Evolutionary conservation across 2,888 invertebrate genomes (phyloP).

Genomic region (Icerya purchasi): DNA sequence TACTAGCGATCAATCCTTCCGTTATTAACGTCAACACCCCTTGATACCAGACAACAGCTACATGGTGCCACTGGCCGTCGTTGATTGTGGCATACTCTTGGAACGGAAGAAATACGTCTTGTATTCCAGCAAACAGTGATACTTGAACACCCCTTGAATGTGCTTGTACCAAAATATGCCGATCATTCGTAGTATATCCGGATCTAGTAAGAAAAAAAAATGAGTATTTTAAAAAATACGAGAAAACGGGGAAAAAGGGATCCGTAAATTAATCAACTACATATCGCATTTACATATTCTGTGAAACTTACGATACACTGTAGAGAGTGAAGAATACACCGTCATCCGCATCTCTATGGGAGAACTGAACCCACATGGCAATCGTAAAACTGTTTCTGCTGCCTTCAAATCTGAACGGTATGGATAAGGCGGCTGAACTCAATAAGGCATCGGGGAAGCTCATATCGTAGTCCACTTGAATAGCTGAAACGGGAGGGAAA

Average conservation of each 20-base stretch:
- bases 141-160: conserved; percentile 85
- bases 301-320: conserved; percentile 47
- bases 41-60: conserved; percentile 87
- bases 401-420: conserved; percentile 62
- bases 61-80: conserved; percentile 91
- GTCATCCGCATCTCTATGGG: conserved; percentile 69
- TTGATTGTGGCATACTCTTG: conserved; percentile 81
- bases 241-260: no score
- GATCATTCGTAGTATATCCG: conserved; percentile 50
- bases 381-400: conserved; percentile 61
- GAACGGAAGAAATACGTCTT: conserved; percentile 75
- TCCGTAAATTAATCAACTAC: no score
- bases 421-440: conserved; percentile 76
- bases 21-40: conserved; percentile 76
- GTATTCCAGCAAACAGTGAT: conserved; percentile 65
- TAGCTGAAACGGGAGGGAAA: conserved; percentile 38
- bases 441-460: conserved; percentile 80
- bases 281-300: not conserved
- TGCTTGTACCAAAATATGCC: conserved; percentile 68
- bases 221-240: not conserved
- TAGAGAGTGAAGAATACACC: conserved; percentile 88
- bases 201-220: conserved; percentile 32
- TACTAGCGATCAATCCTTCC: conserved; percentile 87
- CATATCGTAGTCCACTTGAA: conserved; percentile 92
- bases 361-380: conserved; percentile 91